A percentile compares a stretch with the other conserved stretches of the same genome.
Evolutionary conservation across 1,140 invertebrate species (phyloP).

Genomic region (Drosophila triauraria): DNA sequence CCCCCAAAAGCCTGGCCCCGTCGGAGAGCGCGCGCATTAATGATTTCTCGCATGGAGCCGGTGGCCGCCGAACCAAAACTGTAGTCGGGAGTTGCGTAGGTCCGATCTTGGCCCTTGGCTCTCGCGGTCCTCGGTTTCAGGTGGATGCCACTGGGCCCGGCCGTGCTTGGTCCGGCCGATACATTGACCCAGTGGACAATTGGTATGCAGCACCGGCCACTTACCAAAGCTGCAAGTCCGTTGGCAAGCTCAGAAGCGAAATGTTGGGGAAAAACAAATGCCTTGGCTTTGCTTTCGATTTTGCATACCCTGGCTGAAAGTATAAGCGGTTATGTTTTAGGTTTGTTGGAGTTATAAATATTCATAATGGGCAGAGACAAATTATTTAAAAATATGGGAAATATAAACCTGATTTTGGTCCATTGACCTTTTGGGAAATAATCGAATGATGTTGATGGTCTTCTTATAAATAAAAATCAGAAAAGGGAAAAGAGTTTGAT

Average conservation of each 20-base stretch:
- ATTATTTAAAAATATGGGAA: not conserved
- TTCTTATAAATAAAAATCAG: not conserved
- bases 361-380: not conserved
- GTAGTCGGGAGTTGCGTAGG: slow-evolving; percentile 18
- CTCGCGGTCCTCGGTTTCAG: slow-evolving; percentile 14
- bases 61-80: slow-evolving; percentile 12
- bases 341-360: slow-evolving; percentile 45
- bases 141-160: slow-evolving; percentile 28
- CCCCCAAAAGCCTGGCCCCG: slow-evolving; percentile 24
- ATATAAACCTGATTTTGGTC: not conserved
- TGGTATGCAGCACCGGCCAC: slow-evolving; percentile 65
- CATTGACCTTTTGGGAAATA: not conserved
- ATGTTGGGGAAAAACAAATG: slow-evolving; percentile 42
- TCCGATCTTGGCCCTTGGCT: slow-evolving; percentile 39
- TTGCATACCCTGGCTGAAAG: slow-evolving; percentile 5
- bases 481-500: not conserved
- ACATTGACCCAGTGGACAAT: slow-evolving; percentile 79
- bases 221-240: slow-evolving; percentile 32
- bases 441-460: too few species aligned
- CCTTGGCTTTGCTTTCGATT: slow-evolving; percentile 41
- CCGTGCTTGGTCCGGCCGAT: slow-evolving; percentile 32
- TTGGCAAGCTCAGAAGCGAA: slow-evolving; percentile 45
- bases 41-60: slow-evolving; percentile 45
- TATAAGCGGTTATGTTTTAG: not conserved
- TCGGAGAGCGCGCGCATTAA: slow-evolving; percentile 34